These are phyloP conservation scores for Australoheros scitulus DNA, from an alignment of 2,113 vertebrate genomes.

Conservation along the genomic window DNA sequence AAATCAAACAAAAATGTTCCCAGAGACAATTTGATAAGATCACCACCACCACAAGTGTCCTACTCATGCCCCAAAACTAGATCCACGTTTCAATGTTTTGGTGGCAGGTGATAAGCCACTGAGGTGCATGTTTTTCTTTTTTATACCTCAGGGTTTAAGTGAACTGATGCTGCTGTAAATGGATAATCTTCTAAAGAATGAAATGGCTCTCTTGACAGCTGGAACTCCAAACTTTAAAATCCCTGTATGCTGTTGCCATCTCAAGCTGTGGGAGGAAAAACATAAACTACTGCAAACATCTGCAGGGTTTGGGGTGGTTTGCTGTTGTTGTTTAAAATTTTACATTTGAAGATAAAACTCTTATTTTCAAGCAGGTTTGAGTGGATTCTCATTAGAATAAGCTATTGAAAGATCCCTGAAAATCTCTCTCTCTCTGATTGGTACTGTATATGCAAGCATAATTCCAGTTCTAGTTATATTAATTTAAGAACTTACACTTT, in stretches of 20 bases:
- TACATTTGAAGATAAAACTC: not conserved
- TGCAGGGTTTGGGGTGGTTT: not conserved
- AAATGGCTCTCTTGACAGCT: constrained; percentile 8
- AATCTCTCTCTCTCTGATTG: no score
- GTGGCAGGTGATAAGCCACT: constrained; percentile 12
- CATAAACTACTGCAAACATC: not conserved
- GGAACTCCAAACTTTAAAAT: constrained; percentile 13
- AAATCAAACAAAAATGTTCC: constrained; percentile 16
- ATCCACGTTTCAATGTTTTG: constrained; percentile 14
- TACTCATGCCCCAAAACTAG: constrained; percentile 1
- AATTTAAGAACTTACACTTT: not conserved
- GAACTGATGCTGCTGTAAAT: constrained; percentile 29
- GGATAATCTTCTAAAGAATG: constrained; percentile 31
- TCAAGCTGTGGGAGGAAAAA: not conserved
- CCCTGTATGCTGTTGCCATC: not conserved
- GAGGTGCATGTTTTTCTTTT: constrained; percentile 20
- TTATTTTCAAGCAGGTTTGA: not conserved
- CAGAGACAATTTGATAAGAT: constrained; percentile 6
- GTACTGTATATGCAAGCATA: no score
- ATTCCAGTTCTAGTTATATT: no score
- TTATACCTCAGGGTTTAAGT: not conserved
- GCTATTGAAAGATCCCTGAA: not conserved
- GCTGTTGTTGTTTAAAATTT: not conserved
- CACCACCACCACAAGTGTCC: constrained; percentile 17
- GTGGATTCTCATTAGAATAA: not conserved